Base-by-base conservation (phyloP, 2,888 invertebrate genomes). In the Pandemis corylana region DNA sequence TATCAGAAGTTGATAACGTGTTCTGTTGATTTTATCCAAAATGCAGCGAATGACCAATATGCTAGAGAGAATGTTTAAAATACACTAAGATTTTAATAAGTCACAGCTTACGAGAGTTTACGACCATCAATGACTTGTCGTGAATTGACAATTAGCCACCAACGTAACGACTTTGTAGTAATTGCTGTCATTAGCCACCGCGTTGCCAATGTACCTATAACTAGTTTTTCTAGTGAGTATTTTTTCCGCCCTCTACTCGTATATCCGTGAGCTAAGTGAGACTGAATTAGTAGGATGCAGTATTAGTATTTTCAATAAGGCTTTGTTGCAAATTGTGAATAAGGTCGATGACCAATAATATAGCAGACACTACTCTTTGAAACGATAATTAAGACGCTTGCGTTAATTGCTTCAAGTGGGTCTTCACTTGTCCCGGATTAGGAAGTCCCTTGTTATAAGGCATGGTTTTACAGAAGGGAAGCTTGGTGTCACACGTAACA, bases 51-150 rank as follows among this genome's bases (percentile, higher is more conserved):
- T 15, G 42, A 20, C 20, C 49, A 68, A 49, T 36, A 13, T 61
- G 13, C 44, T 46, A n/a, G 53, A 56, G 53, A 64, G 28, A 41
- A 64, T 68, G 49, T 65, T 44, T 46, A 51, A 9, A 44, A 61
- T 66, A 9, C 49, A 7, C 15, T 65, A 44, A 41, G n/a, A 56
- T 15, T 53, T 15, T 7, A 20, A 28, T 59, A 5, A 20, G n/a
- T 41, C 69, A 61, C 65, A 65, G 69, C 74, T 69, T 61, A 74
- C 74, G 59, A 74, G 73, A 74, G 49, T 69, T 73, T 56, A 65
- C 44, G 51, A 42, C 44, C 42, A 12, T 28, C 66, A n/a, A 51
- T 51, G 13, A 51, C 28, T 65, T 28, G 65, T 68, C 28, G 51
- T 20, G 46, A 44, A 63, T 61, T 61, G 20, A 15, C 71, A 46